Percentiles rank a stretch among this genome's conserved stretches.
Evolutionary conservation across 2,797 vertebrate species (phyloP).

Genomic region (Chloroceryle amazona): DNA sequence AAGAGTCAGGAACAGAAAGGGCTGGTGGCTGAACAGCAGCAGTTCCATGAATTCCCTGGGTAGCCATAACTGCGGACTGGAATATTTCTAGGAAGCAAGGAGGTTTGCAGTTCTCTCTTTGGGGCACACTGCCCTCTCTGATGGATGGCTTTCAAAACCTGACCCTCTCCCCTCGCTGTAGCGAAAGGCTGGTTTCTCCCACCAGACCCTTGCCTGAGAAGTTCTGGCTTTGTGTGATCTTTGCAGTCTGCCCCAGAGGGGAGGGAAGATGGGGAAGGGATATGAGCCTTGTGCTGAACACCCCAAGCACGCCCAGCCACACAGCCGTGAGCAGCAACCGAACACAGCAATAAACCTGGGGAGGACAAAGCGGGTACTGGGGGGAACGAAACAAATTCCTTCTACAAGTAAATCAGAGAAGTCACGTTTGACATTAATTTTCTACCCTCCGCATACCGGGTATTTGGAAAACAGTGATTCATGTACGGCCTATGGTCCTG

Average conservation of each 20-base stretch:
- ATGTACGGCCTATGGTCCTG: constrained; percentile 10
- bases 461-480: constrained; percentile 64
- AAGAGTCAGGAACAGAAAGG: neutral
- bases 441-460: constrained; percentile 19
- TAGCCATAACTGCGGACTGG: neutral
- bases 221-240: neutral
- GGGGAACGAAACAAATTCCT: constrained; percentile 23
- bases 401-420: constrained; percentile 74
- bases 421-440: constrained; percentile 73
- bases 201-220: neutral
- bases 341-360: neutral
- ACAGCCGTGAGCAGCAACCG: neutral
- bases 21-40: neutral
- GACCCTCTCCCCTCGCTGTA: neutral
- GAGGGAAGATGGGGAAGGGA: neutral
- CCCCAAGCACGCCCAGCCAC: constrained; percentile 17
- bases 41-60: neutral
- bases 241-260: neutral
- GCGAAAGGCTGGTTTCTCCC: neutral
- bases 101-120: neutral
- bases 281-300: neutral
- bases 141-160: neutral
- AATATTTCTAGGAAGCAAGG: neutral
- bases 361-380: constrained; percentile 72
- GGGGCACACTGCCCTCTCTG: neutral